A percentile compares a stretch with the other conserved stretches of the same genome.
These are phyloP conservation scores for Caerostris extrusa DNA, from an alignment of 1,140 invertebrate genomes.

Conservation along the genomic window DNA sequence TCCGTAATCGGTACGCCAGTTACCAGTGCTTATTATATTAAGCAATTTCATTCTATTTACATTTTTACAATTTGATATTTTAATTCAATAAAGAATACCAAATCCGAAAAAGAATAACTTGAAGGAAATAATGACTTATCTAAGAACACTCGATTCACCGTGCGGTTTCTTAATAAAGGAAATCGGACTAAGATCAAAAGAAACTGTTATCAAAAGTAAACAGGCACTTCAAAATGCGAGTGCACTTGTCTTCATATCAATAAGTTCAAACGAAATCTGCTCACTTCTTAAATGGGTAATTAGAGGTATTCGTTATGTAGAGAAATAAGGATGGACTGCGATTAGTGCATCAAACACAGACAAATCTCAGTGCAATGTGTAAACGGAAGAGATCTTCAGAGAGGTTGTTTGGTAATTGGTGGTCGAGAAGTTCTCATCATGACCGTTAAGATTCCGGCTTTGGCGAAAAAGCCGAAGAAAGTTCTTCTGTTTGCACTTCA, in stretches of 20 bases:
- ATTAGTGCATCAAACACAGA: too few species aligned
- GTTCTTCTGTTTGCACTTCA: conserved; percentile 8
- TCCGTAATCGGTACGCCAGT: too few species aligned
- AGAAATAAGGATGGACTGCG: too few species aligned
- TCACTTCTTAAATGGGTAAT: too few species aligned
- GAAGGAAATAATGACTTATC: neutral
- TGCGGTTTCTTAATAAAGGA: neutral
- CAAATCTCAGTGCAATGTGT: too few species aligned
- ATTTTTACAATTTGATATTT: neutral
- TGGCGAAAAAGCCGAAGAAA: conserved; percentile 24
- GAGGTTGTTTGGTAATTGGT: too few species aligned
- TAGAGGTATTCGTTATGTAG: too few species aligned
- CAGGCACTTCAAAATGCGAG: neutral
- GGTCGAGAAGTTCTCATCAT: neutral
- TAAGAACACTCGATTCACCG: neutral
- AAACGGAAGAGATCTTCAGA: too few species aligned
- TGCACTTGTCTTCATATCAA: neutral
- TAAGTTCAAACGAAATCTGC: too few species aligned
- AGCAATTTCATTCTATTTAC: neutral
- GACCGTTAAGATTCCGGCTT: conserved; percentile 1
- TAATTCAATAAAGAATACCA: neutral
- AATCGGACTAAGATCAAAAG: neutral
- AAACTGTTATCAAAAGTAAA: neutral
- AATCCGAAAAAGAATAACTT: neutral
- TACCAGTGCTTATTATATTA: too few species aligned